Evolutionary conservation across 1,140 invertebrate species (phyloP), one percentile per base, ranked within the genome.

Genomic region (Diabrotica virgifera): DNA sequence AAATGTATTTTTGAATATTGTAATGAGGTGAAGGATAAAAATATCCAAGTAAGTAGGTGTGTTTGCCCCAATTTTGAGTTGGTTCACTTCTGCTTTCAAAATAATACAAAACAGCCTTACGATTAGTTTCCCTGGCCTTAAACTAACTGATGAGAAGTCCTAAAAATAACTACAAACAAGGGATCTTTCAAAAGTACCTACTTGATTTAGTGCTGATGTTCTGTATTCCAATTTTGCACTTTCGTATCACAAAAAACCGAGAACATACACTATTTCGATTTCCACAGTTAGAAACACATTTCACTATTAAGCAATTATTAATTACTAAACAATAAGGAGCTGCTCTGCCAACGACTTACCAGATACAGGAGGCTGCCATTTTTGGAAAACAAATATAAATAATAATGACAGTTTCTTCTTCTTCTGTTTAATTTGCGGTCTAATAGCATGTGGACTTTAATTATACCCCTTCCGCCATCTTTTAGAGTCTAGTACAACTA

Each of bases 351-450:
- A 6, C 40, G 40, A 46, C 40, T 46, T 46, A 46, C 40, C 40
- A 46, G 40, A 46, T 10, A n/a, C 40, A 46, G n/a, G 40, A 46
- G 40, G 40, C 40, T 46, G 40, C 40, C 40, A 46, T 46, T 46
- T 46, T 46, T 46, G 40, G 40, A 46, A 46, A 46, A 46, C 40
- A 46, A 46, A 46, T 46, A 46, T 46, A 46, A 46, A 46, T 46
- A 46, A 8, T 2, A 46, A n/a, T 46, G 40, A 46, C 40, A 46
- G 40, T 5, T 46, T n/a, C 8, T 46, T 46, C 40, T 46, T n/a
- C 8, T 46, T 46, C 40, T 10, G 40, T 10, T 6, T 46, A 46
- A n/a, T 46, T 4, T 24, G 24, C 24, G 24, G 24, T 24, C 24
- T 24, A 24, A 24, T 24, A 4, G 4, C 24, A 24, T 24, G 24